A percentile compares a stretch with the other conserved stretches of the same genome.
phyloP scores from a whole-genome alignment of 2,797 vertebrate genomes.

The Hemitrygon akajei region DNA sequence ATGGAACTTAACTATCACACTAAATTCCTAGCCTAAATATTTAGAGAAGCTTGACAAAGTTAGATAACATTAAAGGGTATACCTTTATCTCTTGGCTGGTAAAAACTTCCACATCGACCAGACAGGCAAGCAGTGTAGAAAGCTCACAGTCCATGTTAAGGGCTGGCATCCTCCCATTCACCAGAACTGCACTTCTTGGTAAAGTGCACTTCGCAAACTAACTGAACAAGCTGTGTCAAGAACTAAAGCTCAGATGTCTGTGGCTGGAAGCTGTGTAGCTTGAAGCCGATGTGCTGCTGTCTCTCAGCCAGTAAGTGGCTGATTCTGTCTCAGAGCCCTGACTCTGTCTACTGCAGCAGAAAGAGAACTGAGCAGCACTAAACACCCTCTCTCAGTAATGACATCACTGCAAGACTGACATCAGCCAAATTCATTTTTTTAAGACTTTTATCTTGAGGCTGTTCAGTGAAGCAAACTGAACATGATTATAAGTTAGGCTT shows the following conservation, averaged over 20 bases:
- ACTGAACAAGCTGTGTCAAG: not conserved
- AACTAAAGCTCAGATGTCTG: not conserved
- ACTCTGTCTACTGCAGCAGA: constrained; percentile 48
- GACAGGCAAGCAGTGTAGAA: constrained; percentile 71
- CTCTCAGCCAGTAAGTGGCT: constrained; percentile 40
- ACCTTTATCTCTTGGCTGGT: constrained; percentile 70
- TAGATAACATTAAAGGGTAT: constrained; percentile 44
- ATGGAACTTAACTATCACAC: constrained; percentile 1
- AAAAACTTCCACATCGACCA: constrained; percentile 71
- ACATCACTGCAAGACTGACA: constrained; percentile 71
- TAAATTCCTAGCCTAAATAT: constrained; percentile 12
- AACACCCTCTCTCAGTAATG: constrained; percentile 55
- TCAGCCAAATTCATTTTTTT: constrained; percentile 53
- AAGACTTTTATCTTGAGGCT: constrained; percentile 65
- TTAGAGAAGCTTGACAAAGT: constrained; percentile 12
- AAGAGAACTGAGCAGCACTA: constrained; percentile 49
- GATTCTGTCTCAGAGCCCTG: constrained; percentile 39
- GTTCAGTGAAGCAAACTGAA: constrained; percentile 65
- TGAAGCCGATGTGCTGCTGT: constrained; percentile 39
- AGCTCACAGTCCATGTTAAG: constrained; percentile 70
- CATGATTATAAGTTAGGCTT: constrained; percentile 64
- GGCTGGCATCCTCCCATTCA: constrained; percentile 63
- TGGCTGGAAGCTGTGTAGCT: not conserved
- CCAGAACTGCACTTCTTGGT: not conserved
- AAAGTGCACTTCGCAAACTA: constrained; percentile 14